Evolutionary conservation across 2,797 vertebrate genomes (phyloP).

Genomic region (Argentina silus): DNA sequence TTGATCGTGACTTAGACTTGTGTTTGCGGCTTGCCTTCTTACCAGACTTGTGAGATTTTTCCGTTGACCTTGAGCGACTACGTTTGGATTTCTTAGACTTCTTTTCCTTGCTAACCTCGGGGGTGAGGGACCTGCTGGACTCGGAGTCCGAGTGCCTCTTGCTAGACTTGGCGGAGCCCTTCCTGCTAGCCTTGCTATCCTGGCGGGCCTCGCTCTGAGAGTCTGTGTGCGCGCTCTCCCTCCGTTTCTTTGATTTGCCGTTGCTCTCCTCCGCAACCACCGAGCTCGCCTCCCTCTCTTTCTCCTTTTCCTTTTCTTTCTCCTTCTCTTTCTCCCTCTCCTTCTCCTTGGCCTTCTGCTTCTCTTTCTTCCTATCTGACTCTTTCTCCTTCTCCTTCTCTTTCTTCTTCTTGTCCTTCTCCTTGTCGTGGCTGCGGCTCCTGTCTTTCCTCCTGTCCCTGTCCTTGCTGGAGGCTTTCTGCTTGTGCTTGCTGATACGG

Average conservation of each 20-base stretch:
- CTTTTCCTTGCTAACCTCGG: conserved; percentile 96
- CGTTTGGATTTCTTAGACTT: conserved; percentile 98
- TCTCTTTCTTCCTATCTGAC: conserved; percentile 73
- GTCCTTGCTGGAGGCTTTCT: conserved; percentile 90
- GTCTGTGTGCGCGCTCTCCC: conserved; percentile 83
- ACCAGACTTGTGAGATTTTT: conserved; percentile 99
- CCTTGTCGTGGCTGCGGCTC: conserved; percentile 82
- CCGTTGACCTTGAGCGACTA: conserved; percentile 96
- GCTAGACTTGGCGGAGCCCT: conserved; percentile 88
- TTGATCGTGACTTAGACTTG: conserved; percentile 99
- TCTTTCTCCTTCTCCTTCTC: conserved; percentile 85
- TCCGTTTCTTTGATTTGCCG: conserved; percentile 76
- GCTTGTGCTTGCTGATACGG: conserved; percentile 89
- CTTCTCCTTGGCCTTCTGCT: conserved; percentile 68
- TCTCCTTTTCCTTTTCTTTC: conserved; percentile 86
- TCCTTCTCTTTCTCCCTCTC: conserved; percentile 77
- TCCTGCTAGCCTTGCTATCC: conserved; percentile 86
- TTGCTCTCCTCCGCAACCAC: conserved; percentile 81
- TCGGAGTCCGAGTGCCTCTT: conserved; percentile 92
- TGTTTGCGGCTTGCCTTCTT: conserved; percentile 99
- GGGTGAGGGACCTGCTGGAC: conserved; percentile 92
- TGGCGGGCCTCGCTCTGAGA: conserved; percentile 86
- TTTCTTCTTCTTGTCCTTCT: conserved; percentile 75
- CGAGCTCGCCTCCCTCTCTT: conserved; percentile 77
- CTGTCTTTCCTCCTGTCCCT: conserved; percentile 87